Evolutionary conservation across 2,888 invertebrate species (phyloP).

Genomic region (Ormyrus pomaceus): DNA sequence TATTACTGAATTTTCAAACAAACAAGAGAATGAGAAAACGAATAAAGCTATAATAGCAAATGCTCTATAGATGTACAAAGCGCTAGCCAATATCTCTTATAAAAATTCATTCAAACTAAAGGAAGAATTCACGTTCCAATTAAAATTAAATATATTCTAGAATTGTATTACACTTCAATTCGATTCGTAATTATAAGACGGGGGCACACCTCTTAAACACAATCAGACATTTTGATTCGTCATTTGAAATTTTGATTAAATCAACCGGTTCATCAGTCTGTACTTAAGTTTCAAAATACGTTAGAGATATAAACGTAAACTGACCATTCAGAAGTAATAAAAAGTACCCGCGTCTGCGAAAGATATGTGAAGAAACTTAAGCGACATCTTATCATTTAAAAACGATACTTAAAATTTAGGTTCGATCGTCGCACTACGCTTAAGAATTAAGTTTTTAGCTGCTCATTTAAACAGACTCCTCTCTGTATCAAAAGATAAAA

Average conservation of each 20-base stretch:
- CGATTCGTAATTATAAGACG: constrained; percentile 48
- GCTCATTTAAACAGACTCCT: constrained; percentile 44
- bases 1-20: constrained; percentile 58
- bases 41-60: constrained; percentile 58
- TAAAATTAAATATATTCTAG: constrained; percentile 43
- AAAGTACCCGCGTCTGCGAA: constrained; percentile 10
- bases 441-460: constrained; percentile 54
- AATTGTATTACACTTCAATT: constrained; percentile 38
- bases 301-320: not conserved
- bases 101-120: constrained; percentile 23
- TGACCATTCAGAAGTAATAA: too few relatives aligned
- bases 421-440: constrained; percentile 34
- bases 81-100: constrained; percentile 38
- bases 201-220: constrained; percentile 13
- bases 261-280: not conserved
- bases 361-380: constrained; percentile 40
- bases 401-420: constrained; percentile 46
- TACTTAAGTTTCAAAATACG: not conserved
- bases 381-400: constrained; percentile 21
- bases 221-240: not conserved
- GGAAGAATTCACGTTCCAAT: constrained; percentile 25
- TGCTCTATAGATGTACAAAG: constrained; percentile 62
- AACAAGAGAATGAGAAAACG: constrained; percentile 55
- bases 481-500: constrained; percentile 45
- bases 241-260: not conserved